Base-by-base conservation (phyloP, 2,113 vertebrate genomes). In the Halichoerus grypus region DNA sequence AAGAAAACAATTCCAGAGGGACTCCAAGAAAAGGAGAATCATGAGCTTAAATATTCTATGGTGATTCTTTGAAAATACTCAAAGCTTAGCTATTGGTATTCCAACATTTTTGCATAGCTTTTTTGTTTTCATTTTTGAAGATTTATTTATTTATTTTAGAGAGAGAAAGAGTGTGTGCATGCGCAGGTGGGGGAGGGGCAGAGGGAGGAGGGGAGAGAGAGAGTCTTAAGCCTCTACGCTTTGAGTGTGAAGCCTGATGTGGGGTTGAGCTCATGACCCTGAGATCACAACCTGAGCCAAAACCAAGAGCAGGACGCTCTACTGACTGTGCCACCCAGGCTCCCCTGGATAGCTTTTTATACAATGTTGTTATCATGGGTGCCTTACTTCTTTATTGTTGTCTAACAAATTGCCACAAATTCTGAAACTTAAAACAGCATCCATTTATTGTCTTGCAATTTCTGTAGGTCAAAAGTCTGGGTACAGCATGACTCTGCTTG, bases 31-130 rank as follows among this genome's bases (percentile, higher is more conserved):
- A 55, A 91, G 22, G 57, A 93, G 22, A 97, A 91, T 33, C 31
- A 63, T 18, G 12, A 19, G 28, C 36, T 91, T 95, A 84, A 82
- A 33, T 86, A 88, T n/a, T 91, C 33, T 89, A 67, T 65, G 65
- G 39, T 74, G 61, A 95, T 55, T 91, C 63, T 93, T 71, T 36
- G n/a, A 88, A 87, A 91, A 94, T 83, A 77, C 55, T 89, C 71
- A 88, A 88, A 84, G 28, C 12, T 76, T 85, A 93, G 22, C 28
- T 96, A 65, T 10, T 94, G 49, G 31, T 79, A 87, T 28, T 74
- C 77, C n/a, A 83, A 55, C 42, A 63, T 33, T 77, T 96, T 82
- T 49, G 42, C 42, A 77, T 8, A 49, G 42, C 2, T 46, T 39
- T 94, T 88, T 81, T 36, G 67, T n/a, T 69, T n/a, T 69, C 18